Conservation (phyloP, 2,113 vertebrate species). For the Pelmatolapia mariae region DNA sequence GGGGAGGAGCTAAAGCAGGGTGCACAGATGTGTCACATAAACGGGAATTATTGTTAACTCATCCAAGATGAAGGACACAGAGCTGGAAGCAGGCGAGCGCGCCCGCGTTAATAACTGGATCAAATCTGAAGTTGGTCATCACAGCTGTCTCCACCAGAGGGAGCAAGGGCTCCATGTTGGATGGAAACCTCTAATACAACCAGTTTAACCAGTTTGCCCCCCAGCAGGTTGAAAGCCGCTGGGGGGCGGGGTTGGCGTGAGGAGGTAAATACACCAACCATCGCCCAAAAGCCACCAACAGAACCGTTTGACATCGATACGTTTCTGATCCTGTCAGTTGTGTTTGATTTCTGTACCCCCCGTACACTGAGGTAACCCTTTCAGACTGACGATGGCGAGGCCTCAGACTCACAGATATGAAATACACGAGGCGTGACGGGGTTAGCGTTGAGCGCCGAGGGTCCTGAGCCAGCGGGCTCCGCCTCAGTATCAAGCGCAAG, state of each 20-base stretch:
- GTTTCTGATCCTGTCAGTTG: neutral
- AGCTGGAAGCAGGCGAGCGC: neutral
- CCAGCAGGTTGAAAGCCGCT: neutral
- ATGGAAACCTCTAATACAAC: rapidly evolving
- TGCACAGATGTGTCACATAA: neutral
- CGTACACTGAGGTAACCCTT: neutral
- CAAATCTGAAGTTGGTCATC: neutral
- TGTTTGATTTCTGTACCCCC: neutral
- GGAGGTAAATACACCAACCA: neutral
- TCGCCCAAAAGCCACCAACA: neutral
- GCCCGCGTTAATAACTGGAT: rapidly evolving
- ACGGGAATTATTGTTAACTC: rapidly evolving
- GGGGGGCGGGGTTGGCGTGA: neutral
- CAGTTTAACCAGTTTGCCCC: neutral
- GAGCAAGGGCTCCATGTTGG: neutral
- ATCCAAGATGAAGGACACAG: neutral
- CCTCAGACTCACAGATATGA: neutral
- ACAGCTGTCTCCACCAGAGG: neutral
- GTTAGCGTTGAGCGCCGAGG: neutral
- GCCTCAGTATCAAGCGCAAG: neutral
- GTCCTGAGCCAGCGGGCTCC: neutral
- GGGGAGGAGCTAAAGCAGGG: neutral
- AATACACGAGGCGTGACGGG: neutral
- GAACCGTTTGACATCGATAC: neutral
- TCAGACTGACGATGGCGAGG: neutral